Conservation (phyloP, 37 sponge, comb jelly and placozoan species). For the Chondrilla cf. caribensis region DNA sequence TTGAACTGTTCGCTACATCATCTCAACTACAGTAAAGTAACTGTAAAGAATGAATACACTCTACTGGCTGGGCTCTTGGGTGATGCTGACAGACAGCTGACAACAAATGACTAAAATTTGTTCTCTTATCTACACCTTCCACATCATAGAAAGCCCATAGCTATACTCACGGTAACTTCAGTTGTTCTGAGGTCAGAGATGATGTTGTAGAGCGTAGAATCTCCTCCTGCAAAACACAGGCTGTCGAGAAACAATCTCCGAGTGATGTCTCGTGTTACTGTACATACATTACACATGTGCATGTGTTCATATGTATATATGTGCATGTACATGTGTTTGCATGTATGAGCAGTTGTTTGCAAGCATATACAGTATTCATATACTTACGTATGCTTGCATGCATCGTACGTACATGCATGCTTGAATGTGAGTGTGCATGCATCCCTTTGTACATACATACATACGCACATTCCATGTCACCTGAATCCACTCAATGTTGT, state of each 20-base stretch:
- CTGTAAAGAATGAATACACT: too few relatives aligned
- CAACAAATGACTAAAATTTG: too few relatives aligned
- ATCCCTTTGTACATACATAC: too few relatives aligned
- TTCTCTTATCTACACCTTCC: too few relatives aligned
- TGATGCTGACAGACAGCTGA: too few relatives aligned
- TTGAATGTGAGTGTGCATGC: slow-evolving; percentile 16
- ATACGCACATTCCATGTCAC: too few relatives aligned
- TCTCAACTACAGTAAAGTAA: too few relatives aligned
- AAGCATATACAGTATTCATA: slow-evolving; percentile 25
- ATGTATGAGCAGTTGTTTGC: background rate
- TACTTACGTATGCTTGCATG: slow-evolving; percentile 31
- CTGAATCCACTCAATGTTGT: too few relatives aligned
- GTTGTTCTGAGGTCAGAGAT: background rate
- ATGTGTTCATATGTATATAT: slow-evolving; percentile 28
- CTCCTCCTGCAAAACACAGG: background rate
- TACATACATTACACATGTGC: background rate
- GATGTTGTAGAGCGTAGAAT: background rate
- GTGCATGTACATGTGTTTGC: slow-evolving; percentile 5
- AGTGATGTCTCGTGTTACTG: slow-evolving; percentile 34
- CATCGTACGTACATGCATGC: too few relatives aligned
- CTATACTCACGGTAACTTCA: background rate
- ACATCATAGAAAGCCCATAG: too few relatives aligned
- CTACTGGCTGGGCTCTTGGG: too few relatives aligned
- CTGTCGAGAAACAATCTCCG: slow-evolving; percentile 34
- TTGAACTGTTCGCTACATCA: too few relatives aligned